Evolutionary conservation across 2,888 invertebrate species (phyloP), one percentile per base, ranked within the genome.

Genomic region (Alloscopus bannaensis): DNA sequence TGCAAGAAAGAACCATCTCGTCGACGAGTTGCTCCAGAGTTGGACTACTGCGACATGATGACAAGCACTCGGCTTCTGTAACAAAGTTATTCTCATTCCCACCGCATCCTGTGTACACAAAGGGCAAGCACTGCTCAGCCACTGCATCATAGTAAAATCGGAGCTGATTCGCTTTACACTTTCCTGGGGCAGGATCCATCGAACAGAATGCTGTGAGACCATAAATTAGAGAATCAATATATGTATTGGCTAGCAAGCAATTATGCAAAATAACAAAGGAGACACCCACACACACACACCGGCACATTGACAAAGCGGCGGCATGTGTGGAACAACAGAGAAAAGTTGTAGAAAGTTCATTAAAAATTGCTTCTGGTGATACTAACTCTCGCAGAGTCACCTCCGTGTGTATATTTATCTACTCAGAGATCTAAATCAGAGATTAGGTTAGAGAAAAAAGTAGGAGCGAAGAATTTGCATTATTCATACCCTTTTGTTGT

Each of bases 1-100:
- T 60, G 26, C 83, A 83, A 3, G 81, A 81, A n/a, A 83, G 77
- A 24, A 83, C 69, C 31, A 81, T 77, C 42, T 81, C 70, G 57
- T 76, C 65, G 1, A 65, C 42, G 20, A 83, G 59, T 71, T 83
- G 80, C 31, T 83, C 81, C 28, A 83, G 57, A 24, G 83, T 80
- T 22, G 83, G 81, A 4, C 71, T 66, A n/a, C 55, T 71, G 24
- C 80, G 72, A 69, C 83, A 83, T 1, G 69, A 42, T 1, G 78
- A 68, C 22, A 75, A 36, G 57, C 83, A 83, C 22, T 78, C 78
- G 11, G 77, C 26, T 29, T 81, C 83, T 1, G 72, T 80, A n/a
- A 80, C 64, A 57, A 83, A 83, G 24, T 81, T 80, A 50, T 83
- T 83, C 36, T 71, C 47, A 68, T 83, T 83, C 16, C 81, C 83